Base-by-base conservation (phyloP, 2,888 invertebrate genomes). In the Tiphia femorata region DNA sequence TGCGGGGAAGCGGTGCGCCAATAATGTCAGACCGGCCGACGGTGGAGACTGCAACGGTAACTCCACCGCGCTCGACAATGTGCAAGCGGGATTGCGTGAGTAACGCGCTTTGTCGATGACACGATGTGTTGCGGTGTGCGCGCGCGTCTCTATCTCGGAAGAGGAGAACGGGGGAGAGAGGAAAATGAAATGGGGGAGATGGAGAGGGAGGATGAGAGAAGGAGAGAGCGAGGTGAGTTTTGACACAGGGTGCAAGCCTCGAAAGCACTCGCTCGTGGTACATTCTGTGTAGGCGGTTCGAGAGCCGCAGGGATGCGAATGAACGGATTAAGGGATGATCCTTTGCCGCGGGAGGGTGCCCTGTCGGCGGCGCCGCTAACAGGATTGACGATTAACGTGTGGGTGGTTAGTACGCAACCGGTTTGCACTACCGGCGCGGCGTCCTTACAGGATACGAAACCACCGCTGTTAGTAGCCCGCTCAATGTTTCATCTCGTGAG, bases 291-390 rank as follows among this genome's bases (percentile, higher is more conserved):
- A 40, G 54, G 58, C 62, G 61, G 63, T 54, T 66, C 58, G 70
- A 66, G 73, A 75, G 74, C 75, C 68, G 73, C 77, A 72, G 76
- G 77, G 80, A 80, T 72, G 81, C 79, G 81, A 80, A 81, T 81
- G 81, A 81, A 80, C 78, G 80, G 81, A 81, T 81, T 81, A 81
- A 81, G 78, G 81, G 81, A 81, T 81, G 81, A 81, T 80, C 81
- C 78, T 78, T 75, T 73, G 70, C 73, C 69, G 75, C 66, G 67
- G 70, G 73, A 69, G 71, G 70, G 71, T 72, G 65, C 72, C 70
- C 76, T 75, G 75, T 78, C 71, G 77, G 73, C 77, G 77, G 74
- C 76, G 72, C 66, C 64, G 76, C 79, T 81, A 81, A 69, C 69
- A 70, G 69, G 69, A 69, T 69, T 69, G 64, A 62, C 69, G 69